A percentile compares a stretch with the other conserved stretches of the same genome.
Evolutionary conservation across 2,797 vertebrate species (phyloP).

Genomic region (Moxostoma hubbsi): DNA sequence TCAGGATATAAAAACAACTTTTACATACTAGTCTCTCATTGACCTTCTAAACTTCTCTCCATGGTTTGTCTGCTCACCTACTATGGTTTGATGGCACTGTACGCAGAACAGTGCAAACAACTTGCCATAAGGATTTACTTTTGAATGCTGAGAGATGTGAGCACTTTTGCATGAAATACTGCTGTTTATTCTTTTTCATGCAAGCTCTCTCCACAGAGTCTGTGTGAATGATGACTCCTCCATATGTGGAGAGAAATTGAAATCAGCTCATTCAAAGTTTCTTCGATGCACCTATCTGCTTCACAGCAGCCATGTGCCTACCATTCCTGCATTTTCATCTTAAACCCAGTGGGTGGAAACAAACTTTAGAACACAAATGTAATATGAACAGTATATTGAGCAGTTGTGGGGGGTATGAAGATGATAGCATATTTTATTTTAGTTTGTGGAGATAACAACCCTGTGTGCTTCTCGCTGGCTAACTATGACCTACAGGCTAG

Average conservation of each 20-base stretch:
- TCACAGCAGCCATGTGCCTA: slow-evolving; percentile 20
- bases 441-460: slow-evolving; percentile 4
- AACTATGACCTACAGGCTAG: background rate
- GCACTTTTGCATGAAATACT: slow-evolving; percentile 30
- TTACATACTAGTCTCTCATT: background rate
- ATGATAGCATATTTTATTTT: slow-evolving; percentile 32
- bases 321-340: slow-evolving; percentile 44
- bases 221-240: slow-evolving; percentile 30
- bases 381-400: slow-evolving; percentile 32
- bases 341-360: slow-evolving; percentile 36
- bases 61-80: slow-evolving; percentile 1
- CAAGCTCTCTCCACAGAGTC: slow-evolving; percentile 16
- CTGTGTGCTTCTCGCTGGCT: background rate
- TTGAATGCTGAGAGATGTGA: slow-evolving; percentile 1
- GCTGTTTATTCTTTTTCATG: slow-evolving; percentile 26
- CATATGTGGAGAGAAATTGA: slow-evolving; percentile 26
- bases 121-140: slow-evolving; percentile 28
- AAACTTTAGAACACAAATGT: slow-evolving; percentile 26
- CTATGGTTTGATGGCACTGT: slow-evolving; percentile 7
- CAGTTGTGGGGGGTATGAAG: background rate
- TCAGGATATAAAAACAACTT: too few relatives aligned
- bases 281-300: slow-evolving; percentile 26
- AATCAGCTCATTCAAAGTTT: slow-evolving; percentile 22
- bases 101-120: background rate
- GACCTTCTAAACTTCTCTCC: slow-evolving; percentile 2